phyloP scores from a whole-genome alignment of 2,888 invertebrate genomes.

The Carabus problematicus region DNA sequence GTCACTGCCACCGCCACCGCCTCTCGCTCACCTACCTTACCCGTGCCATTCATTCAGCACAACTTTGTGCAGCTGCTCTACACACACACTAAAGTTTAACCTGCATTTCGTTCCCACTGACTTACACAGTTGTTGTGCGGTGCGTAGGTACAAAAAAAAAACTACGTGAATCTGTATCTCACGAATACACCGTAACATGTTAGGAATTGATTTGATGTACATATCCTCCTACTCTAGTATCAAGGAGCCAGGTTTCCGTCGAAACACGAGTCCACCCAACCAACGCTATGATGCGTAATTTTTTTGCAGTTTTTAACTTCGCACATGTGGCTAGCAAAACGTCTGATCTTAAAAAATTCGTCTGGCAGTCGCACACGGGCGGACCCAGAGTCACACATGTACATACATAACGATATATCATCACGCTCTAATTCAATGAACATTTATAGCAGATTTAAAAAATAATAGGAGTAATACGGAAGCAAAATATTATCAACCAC shows the following conservation, averaged over 20 bases:
- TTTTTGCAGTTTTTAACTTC: constrained; percentile 13
- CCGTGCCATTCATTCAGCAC: constrained; percentile 5
- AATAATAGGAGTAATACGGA: no score
- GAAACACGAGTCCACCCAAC: background rate
- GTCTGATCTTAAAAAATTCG: background rate
- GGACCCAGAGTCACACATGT: no score
- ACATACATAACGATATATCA: background rate
- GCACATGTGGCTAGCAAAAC: constrained; percentile 26
- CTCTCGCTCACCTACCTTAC: background rate
- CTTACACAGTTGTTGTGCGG: background rate
- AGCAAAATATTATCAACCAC: no score
- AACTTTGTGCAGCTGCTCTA: background rate
- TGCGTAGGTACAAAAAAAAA: constrained; percentile 7
- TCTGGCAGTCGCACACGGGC: background rate
- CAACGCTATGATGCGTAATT: constrained; percentile 5
- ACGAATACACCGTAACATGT: constrained; percentile 12
- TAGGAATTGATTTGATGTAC: background rate
- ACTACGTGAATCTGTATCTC: constrained; percentile 1
- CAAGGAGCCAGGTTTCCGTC: no score
- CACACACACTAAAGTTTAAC: background rate
- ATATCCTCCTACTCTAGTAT: no score
- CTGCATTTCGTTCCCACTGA: background rate
- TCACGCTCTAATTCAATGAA: no score
- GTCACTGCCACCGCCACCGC: constrained; percentile 1
- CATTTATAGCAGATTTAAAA: no score